phyloP scores from a whole-genome alignment of 2,797 vertebrate species.

The Vultur gryphus region DNA sequence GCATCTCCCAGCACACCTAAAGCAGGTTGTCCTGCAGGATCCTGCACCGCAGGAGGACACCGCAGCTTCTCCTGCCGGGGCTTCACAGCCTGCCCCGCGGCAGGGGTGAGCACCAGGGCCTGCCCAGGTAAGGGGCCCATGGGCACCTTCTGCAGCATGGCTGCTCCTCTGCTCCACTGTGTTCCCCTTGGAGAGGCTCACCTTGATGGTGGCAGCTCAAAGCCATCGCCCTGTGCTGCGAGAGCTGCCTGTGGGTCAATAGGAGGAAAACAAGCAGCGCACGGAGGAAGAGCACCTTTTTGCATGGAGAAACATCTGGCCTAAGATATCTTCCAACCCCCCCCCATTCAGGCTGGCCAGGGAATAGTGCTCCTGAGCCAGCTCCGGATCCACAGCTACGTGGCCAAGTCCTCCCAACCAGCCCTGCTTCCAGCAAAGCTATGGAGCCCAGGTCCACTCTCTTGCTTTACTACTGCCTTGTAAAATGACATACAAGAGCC shows the following conservation, averaged over 20 bases:
- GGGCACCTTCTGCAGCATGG: neutral
- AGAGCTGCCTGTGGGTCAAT: neutral
- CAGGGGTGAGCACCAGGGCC: too few relatives aligned
- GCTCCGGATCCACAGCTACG: neutral
- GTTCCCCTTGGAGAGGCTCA: neutral
- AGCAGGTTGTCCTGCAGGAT: neutral
- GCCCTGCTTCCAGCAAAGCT: neutral
- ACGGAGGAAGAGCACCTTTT: neutral
- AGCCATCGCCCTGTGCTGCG: rapidly evolving
- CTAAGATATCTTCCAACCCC: neutral
- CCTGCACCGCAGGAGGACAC: too few relatives aligned
- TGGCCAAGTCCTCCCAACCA: neutral
- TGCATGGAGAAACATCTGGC: neutral
- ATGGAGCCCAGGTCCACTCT: neutral
- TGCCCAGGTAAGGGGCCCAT: rapidly evolving
- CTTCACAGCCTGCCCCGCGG: rapidly evolving
- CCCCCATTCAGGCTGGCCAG: neutral
- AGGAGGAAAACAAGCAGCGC: neutral
- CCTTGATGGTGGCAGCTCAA: neutral
- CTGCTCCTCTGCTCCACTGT: rapidly evolving
- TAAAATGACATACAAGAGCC: neutral
- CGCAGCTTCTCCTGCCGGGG: neutral
- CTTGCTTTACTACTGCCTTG: neutral
- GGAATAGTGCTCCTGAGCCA: neutral
- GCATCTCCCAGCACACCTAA: neutral